Evolutionary conservation across 2,888 invertebrate species (phyloP).

Genomic region (Allolobophora icterica): DNA sequence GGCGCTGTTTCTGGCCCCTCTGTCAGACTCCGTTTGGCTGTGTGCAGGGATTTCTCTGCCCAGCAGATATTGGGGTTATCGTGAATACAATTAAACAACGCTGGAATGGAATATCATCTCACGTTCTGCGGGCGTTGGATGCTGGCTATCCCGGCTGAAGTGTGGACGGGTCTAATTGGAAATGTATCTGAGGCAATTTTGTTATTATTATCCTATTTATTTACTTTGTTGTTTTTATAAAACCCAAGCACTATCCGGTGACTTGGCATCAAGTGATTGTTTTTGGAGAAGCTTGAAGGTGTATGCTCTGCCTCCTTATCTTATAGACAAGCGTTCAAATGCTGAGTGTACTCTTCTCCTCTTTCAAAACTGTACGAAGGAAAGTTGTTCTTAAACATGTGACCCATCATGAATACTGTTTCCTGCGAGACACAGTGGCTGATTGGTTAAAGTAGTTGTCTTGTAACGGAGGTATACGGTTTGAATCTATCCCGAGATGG

Average conservation of each 20-base stretch:
- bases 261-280: not conserved
- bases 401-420: no score
- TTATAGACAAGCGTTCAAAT: not conserved
- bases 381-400: no score
- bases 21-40: not conserved
- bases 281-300: not conserved
- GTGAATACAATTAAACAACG: not conserved
- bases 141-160: not conserved
- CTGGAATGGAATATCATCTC: not conserved
- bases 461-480: no score
- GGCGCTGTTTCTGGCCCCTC: not conserved
- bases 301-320: not conserved
- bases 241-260: not conserved
- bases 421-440: no score
- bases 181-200: not conserved
- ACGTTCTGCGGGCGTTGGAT: not conserved
- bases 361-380: not conserved
- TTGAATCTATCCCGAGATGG: no score
- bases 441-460: no score
- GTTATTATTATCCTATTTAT: slow-evolving; percentile 9
- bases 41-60: not conserved
- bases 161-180: not conserved
- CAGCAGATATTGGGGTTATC: not conserved
- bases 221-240: not conserved
- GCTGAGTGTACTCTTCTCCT: not conserved